A percentile compares a stretch with the other conserved stretches of the same genome.
Evolutionary conservation across 2,113 vertebrate species (phyloP).

Genomic region (Syngnathus floridae): DNA sequence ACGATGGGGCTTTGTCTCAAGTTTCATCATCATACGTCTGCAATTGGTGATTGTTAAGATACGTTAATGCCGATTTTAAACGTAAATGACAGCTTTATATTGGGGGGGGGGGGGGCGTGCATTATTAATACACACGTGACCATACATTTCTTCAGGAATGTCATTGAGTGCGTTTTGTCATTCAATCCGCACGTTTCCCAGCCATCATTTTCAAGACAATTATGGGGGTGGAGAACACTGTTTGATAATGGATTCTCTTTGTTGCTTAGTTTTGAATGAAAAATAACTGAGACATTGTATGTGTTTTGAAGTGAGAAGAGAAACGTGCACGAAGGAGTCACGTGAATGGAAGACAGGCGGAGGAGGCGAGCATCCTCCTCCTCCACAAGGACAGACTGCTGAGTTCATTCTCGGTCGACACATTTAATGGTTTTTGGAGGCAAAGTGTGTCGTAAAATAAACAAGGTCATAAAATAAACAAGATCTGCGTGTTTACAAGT

Average conservation of each 20-base stretch:
- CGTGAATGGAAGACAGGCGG: slow-evolving; percentile 28
- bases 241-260: not conserved
- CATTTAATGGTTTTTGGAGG: not conserved
- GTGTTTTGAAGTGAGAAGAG: slow-evolving; percentile 36
- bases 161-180: not conserved
- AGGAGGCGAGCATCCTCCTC: slow-evolving; percentile 7
- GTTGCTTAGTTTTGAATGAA: slow-evolving; percentile 1
- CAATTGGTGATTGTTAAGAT: not conserved
- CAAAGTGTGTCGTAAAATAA: not conserved
- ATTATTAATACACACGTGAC: slow-evolving; percentile 8
- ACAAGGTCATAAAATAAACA: not conserved
- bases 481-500: not conserved
- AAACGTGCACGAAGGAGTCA: slow-evolving; percentile 46
- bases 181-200: not conserved
- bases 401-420: slow-evolving; percentile 15
- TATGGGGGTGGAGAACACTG: not conserved
- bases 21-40: not conserved
- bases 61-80: not conserved
- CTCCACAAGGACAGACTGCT: slow-evolving; percentile 1
- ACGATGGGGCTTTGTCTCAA: slow-evolving; percentile 1
- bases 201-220: not conserved
- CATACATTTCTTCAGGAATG: not conserved
- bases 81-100: not conserved
- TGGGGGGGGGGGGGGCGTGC: not conserved
- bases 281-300: slow-evolving; percentile 28